phyloP scores from a whole-genome alignment of 2,888 invertebrate genomes.

The Caenorhabditis sp. region DNA sequence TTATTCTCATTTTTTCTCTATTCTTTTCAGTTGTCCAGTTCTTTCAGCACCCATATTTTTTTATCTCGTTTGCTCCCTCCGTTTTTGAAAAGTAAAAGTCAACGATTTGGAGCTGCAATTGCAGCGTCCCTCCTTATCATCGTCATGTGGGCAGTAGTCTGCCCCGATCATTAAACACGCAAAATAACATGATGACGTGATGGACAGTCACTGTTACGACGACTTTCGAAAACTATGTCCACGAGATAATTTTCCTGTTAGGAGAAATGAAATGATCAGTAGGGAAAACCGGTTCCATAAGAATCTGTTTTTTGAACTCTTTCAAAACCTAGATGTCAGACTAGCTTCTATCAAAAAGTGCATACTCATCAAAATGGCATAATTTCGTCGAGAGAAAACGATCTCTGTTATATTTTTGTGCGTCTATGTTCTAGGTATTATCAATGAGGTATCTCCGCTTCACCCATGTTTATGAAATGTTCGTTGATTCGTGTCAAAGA shows the following conservation, averaged over 20 bases:
- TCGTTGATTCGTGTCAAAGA: slow-evolving; percentile 13
- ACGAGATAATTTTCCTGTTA: slow-evolving; percentile 14
- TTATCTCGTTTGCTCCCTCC: slow-evolving; percentile 9
- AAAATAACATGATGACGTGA: slow-evolving; percentile 46
- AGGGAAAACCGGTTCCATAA: background rate
- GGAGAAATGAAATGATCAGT: slow-evolving; percentile 1
- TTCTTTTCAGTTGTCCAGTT: background rate
- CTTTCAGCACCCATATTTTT: slow-evolving; percentile 1
- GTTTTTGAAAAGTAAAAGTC: slow-evolving; percentile 42
- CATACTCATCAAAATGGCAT: background rate
- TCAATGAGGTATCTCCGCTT: slow-evolving; percentile 5
- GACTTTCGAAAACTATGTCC: slow-evolving; percentile 33
- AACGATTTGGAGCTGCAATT: slow-evolving; percentile 16
- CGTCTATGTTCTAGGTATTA: slow-evolving; percentile 6
- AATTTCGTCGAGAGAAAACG: background rate
- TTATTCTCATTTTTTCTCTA: background rate
- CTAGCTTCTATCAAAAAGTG: background rate
- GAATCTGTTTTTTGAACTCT: background rate
- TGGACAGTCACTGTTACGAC: background rate
- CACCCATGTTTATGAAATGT: background rate
- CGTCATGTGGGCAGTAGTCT: slow-evolving; percentile 30
- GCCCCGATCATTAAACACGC: slow-evolving; percentile 34
- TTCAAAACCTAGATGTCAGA: background rate
- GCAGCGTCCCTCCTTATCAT: slow-evolving; percentile 14
- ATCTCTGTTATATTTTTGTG: slow-evolving; percentile 1